A percentile compares a stretch with the other conserved stretches of the same genome.
These are phyloP conservation scores for Temnothorax longispinosus DNA, from an alignment of 1,140 invertebrate genomes.

Conservation along the genomic window DNA sequence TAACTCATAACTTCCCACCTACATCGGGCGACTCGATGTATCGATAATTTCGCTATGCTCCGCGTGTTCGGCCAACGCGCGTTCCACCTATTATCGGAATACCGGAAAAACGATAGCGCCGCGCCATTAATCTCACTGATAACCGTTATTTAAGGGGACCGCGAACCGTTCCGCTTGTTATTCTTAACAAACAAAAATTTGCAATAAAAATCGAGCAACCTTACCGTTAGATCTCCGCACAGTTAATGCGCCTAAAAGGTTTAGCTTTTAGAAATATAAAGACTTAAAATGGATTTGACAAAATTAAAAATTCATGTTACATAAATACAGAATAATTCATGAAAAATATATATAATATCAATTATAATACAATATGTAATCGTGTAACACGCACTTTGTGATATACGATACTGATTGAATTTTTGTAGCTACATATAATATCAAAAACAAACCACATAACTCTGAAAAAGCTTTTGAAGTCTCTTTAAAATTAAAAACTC, in stretches of 20 bases:
- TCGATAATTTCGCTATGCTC: slow-evolving; percentile 68
- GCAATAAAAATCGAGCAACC: slow-evolving; percentile 60
- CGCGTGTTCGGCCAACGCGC: slow-evolving; percentile 38
- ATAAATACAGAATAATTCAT: neutral
- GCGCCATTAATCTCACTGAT: slow-evolving; percentile 72
- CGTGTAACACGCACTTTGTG: neutral
- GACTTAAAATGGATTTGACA: neutral
- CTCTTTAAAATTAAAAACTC: neutral
- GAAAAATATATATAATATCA: neutral
- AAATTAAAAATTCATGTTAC: neutral
- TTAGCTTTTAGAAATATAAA: neutral
- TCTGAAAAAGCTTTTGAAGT: neutral
- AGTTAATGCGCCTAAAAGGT: slow-evolving; percentile 25
- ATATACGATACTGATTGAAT: neutral
- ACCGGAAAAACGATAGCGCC: slow-evolving; percentile 72
- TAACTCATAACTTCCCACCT: slow-evolving; percentile 59
- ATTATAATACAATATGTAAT: neutral
- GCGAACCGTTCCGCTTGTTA: slow-evolving; percentile 41
- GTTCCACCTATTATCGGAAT: slow-evolving; percentile 67
- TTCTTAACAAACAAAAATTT: slow-evolving; percentile 65
- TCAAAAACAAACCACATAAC: neutral
- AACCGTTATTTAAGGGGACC: slow-evolving; percentile 71
- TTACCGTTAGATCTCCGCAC: neutral
- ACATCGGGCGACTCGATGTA: slow-evolving; percentile 60
- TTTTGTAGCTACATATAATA: neutral